Evolutionary conservation across 2,113 vertebrate genomes (phyloP).

Genomic region (Saccopteryx leptura): DNA sequence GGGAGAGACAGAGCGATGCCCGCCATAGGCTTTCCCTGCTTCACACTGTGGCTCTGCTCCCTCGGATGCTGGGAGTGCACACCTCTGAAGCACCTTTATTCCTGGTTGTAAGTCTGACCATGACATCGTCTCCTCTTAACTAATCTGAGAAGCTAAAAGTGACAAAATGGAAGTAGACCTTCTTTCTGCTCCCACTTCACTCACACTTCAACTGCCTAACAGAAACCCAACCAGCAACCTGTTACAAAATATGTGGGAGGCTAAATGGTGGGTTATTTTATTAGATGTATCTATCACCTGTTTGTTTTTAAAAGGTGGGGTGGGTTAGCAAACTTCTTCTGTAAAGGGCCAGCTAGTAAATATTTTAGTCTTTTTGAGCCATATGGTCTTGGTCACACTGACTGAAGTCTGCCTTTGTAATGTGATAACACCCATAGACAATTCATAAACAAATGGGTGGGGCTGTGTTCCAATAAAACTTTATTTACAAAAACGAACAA

Average conservation of each 20-base stretch:
- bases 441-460: not conserved
- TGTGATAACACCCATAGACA: not conserved
- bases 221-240: not conserved
- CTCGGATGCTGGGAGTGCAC: not conserved
- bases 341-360: not conserved
- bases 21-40: not conserved
- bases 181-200: not conserved
- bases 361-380: not conserved
- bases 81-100: not conserved
- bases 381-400: not conserved
- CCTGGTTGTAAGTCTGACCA: not conserved
- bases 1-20: not conserved
- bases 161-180: not conserved
- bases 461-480: slow-evolving; percentile 21
- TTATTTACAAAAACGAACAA: slow-evolving; percentile 20
- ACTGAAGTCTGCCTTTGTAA: not conserved
- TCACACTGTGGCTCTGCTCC: not conserved
- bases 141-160: not conserved
- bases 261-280: accelerated
- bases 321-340: not conserved
- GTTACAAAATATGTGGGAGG: not conserved
- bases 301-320: not conserved
- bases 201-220: not conserved
- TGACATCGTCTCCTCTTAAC: not conserved
- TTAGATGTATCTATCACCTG: not conserved